Evolutionary conservation across 2,797 vertebrate species (phyloP), one percentile per base, ranked within the genome.

Genomic region (Halcyon chelicuti): DNA sequence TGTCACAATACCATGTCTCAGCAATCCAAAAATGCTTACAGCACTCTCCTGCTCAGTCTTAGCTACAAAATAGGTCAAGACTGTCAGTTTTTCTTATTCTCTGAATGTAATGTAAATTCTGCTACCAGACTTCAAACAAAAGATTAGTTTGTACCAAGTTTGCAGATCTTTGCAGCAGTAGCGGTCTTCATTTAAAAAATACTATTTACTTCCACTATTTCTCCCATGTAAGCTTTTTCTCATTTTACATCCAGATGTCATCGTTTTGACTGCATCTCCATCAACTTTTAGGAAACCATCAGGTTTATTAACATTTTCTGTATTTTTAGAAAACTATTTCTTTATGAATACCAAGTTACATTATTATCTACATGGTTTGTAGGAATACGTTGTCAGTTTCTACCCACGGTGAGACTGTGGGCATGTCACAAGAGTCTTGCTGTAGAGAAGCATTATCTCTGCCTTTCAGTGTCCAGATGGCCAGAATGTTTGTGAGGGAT

Each of bases 391-490:
- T 9, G 5, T 49, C 61, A 90, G 55, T 23, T 61, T 94, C 81
- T 90, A 31, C 60, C 72, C 65, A 40, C 1, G 0, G 51, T 51
- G 63, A 40, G 33, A 52, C 29, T 57, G 46, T 79, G 72, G 49
- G 44, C 39, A 39, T 9, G 13, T 47, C 47, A 28, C 28, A 72
- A 61, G 81, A 89, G 47, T 51, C 54, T 78, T 20, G 49, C 66
- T 85, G 39, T 66, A 75, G 58, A 71, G 31, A 73, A 90, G 37
- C 17, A 39, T 65, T 60, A 66, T 66, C 72, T 75, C 54, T 90
- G 76, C 42, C 20, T 75, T 93, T 96, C 58, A n/a, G 71, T 74
- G 86, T 78, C 88, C 95, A 96, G 93, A 94, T 97, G 96, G 87
- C 63, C 88, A 57, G 44, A 92, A 65, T 75, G 40, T 83, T 94